Conservation (phyloP, 92 coral and sea anemone species). For the Bergia puertoricense region DNA sequence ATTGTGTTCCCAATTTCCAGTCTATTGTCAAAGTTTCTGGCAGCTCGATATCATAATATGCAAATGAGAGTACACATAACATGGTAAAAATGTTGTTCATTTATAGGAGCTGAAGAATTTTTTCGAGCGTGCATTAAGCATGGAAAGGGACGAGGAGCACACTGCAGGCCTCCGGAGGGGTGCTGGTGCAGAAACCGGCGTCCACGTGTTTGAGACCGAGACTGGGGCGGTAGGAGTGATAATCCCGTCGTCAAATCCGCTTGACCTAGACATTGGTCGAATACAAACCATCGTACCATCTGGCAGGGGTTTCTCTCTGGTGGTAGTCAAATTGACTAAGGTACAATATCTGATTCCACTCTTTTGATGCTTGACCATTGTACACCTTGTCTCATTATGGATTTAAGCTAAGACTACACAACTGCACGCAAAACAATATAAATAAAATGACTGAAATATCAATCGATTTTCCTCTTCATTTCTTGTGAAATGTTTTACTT, state of each 20-base stretch:
- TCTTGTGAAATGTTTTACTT: not conserved
- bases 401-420: conserved; percentile 6
- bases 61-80: too few species aligned
- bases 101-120: too few species aligned
- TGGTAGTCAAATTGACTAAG: not conserved
- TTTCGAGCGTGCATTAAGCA: too few species aligned
- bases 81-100: too few species aligned
- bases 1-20: too few species aligned
- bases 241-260: conserved; percentile 14
- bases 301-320: conserved; percentile 22
- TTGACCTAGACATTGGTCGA: not conserved
- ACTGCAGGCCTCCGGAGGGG: too few species aligned
- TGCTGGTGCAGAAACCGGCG: not conserved
- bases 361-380: conserved; percentile 8
- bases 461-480: not conserved
- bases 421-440: not conserved
- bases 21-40: too few species aligned
- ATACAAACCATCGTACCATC: conserved; percentile 21
- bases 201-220: not conserved
- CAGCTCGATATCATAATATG: too few species aligned
- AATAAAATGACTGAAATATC: conserved; percentile 1
- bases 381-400: conserved; percentile 2
- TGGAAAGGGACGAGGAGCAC: too few species aligned
- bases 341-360: conserved; percentile 14
- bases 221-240: conserved; percentile 24